A percentile compares a stretch with the other conserved stretches of the same genome.
Conservation (phyloP, 2,888 invertebrate species). For the Eubasilissa splendida region DNA sequence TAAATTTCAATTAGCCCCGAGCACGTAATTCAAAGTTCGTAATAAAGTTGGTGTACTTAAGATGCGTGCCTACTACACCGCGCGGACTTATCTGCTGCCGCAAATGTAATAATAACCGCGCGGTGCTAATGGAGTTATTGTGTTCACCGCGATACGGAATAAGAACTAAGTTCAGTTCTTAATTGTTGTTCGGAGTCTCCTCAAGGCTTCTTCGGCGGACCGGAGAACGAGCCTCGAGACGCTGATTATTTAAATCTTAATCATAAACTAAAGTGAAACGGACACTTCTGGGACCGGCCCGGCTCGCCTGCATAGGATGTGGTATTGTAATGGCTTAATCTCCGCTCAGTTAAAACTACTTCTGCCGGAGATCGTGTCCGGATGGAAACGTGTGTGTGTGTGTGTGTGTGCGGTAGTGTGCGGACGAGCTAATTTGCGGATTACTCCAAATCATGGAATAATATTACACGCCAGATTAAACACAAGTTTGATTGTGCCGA, state of each 20-base stretch:
- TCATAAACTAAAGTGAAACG: slow-evolving; percentile 54
- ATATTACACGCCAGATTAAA: neutral
- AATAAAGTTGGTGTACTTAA: slow-evolving; percentile 49
- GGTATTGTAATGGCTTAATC: slow-evolving; percentile 18
- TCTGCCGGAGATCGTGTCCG: neutral
- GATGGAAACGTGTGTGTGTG: neutral
- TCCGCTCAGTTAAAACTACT: slow-evolving; percentile 14
- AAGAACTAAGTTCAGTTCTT: slow-evolving; percentile 55
- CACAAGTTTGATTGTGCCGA: too few relatives aligned
- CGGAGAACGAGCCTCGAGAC: slow-evolving; percentile 45
- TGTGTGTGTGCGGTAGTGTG: neutral
- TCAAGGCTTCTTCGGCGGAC: neutral
- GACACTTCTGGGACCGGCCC: slow-evolving; percentile 20
- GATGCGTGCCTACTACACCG: slow-evolving; percentile 51
- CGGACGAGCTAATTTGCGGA: neutral
- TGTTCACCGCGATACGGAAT: slow-evolving; percentile 50
- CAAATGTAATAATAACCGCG: slow-evolving; percentile 57
- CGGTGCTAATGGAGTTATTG: slow-evolving; percentile 58
- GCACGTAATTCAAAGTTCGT: slow-evolving; percentile 53
- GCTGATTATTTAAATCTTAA: slow-evolving; percentile 57
- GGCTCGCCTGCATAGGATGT: slow-evolving; percentile 18
- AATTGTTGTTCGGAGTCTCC: slow-evolving; percentile 55
- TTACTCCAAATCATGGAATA: neutral
- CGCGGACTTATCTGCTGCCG: slow-evolving; percentile 52
- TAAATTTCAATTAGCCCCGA: slow-evolving; percentile 58